Percentiles rank a stretch among this genome's conserved stretches.
phyloP scores from a whole-genome alignment of 2,797 vertebrate genomes.

The Danio albolineatus region DNA sequence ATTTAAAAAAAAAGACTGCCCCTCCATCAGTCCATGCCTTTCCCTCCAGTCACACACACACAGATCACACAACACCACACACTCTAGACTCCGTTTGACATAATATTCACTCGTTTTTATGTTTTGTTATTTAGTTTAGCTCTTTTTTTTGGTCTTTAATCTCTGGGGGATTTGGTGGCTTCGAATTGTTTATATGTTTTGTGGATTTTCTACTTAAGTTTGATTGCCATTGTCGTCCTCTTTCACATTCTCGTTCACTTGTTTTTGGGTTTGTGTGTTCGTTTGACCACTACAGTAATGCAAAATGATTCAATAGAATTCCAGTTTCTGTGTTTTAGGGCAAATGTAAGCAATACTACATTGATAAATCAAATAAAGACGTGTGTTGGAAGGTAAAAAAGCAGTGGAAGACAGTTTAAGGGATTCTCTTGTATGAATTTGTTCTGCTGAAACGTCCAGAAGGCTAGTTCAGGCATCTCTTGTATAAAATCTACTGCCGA shows the following conservation, averaged over 20 bases:
- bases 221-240: constrained; percentile 52
- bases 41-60: constrained; percentile 70
- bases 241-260: neutral
- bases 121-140: neutral
- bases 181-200: constrained; percentile 6
- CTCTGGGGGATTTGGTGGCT: neutral
- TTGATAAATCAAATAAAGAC: constrained; percentile 71
- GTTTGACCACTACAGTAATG: constrained; percentile 58
- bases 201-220: constrained; percentile 18
- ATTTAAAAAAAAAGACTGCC: constrained; percentile 71
- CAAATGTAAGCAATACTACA: constrained; percentile 78
- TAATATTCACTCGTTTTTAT: constrained; percentile 11
- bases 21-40: constrained; percentile 27
- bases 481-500: constrained; percentile 52
- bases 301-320: constrained; percentile 64
- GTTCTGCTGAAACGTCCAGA: neutral
- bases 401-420: constrained; percentile 39
- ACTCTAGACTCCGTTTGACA: constrained; percentile 60
- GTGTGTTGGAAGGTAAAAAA: constrained; percentile 67
- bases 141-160: constrained; percentile 19
- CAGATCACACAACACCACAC: constrained; percentile 67
- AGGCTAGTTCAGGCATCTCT: constrained; percentile 27
- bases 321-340: constrained; percentile 84
- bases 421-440: constrained; percentile 33
- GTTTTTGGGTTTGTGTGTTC: constrained; percentile 62